Evolutionary conservation across 2,797 vertebrate species (phyloP).

Genomic region (Bradypodion pumilum): DNA sequence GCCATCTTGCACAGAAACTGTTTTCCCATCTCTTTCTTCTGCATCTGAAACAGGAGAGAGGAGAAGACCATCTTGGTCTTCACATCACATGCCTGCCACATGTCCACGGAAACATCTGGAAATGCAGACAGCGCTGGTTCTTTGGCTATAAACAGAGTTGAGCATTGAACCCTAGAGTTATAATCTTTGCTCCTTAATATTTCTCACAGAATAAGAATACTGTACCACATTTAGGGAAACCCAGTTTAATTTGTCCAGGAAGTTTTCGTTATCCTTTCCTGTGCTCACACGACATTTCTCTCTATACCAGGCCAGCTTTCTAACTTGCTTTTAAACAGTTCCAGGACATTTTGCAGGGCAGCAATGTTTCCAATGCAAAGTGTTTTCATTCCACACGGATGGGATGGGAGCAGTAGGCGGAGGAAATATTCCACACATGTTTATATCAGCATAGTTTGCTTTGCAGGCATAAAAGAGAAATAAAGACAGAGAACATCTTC

Average conservation of each 20-base stretch:
- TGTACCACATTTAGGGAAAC: neutral
- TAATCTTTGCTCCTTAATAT: neutral
- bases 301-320: neutral
- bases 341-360: neutral
- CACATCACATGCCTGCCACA: too few species aligned
- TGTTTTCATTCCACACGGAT: neutral
- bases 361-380: neutral
- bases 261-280: neutral
- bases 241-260: neutral
- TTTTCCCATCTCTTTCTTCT: too few species aligned
- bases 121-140: too few species aligned
- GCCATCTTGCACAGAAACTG: too few species aligned
- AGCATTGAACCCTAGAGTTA: too few species aligned
- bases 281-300: neutral
- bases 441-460: neutral
- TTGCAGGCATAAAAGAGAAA: neutral
- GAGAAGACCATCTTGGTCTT: too few species aligned
- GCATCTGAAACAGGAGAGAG: too few species aligned
- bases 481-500: neutral
- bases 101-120: too few species aligned
- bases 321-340: neutral
- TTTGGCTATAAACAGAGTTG: too few species aligned
- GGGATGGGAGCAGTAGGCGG: neutral
- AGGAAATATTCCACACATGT: neutral
- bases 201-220: constrained; percentile 17